phyloP scores from a whole-genome alignment of 2,797 vertebrate species.

The Sciurus vulgaris region DNA sequence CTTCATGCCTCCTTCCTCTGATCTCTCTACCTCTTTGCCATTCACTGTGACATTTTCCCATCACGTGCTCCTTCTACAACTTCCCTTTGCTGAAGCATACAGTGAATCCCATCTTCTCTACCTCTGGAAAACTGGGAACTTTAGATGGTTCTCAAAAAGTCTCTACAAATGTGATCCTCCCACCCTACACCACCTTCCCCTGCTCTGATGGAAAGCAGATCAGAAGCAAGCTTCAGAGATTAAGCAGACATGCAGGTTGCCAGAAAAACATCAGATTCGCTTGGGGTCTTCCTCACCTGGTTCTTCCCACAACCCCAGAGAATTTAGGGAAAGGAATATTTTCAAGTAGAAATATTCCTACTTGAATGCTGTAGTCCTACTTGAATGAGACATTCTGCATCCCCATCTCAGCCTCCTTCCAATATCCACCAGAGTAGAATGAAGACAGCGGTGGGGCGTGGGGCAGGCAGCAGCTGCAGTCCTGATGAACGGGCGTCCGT shows the following conservation, averaged over 20 bases:
- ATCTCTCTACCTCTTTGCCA: background rate
- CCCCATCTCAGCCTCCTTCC: background rate
- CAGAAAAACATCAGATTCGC: background rate
- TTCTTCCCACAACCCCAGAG: background rate
- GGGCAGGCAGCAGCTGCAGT: background rate
- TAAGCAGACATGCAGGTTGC: background rate
- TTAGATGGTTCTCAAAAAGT: background rate
- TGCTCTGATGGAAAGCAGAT: background rate
- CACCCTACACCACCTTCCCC: background rate
- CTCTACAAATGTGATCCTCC: background rate
- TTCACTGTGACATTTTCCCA: background rate
- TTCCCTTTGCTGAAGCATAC: background rate
- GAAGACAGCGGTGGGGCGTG: background rate
- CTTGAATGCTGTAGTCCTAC: background rate
- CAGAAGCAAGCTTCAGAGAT: background rate
- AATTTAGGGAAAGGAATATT: background rate
- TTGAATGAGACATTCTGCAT: background rate
- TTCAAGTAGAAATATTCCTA: background rate
- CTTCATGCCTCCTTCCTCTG: background rate
- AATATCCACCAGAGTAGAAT: background rate
- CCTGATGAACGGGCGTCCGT: background rate
- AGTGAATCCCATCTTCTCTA: background rate
- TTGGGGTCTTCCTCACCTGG: background rate
- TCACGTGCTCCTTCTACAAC: background rate
- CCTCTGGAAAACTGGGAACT: background rate